A percentile compares a stretch with the other conserved stretches of the same genome.
phyloP scores from a whole-genome alignment of 2,888 invertebrate species.

The Papilio elwesi region DNA sequence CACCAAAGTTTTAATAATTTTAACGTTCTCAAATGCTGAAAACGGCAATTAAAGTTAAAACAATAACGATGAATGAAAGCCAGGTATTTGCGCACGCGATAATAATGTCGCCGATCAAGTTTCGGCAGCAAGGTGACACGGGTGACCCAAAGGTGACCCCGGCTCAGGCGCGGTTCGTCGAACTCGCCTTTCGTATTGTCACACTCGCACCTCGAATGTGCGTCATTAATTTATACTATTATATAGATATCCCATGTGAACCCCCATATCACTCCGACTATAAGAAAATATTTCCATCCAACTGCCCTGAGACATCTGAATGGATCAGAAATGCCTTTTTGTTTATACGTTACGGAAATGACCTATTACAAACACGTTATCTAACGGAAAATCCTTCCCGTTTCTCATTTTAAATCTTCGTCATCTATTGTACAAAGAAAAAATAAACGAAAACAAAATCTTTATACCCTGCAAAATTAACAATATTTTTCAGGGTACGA shows the following conservation, averaged over 20 bases:
- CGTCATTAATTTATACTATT: constrained; percentile 32
- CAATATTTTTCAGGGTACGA: no score
- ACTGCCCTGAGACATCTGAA: background rate
- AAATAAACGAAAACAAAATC: no score
- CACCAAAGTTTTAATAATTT: background rate
- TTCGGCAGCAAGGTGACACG: constrained; percentile 80
- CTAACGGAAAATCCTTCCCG: no score
- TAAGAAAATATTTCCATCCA: background rate
- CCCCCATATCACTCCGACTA: constrained; percentile 15
- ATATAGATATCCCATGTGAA: constrained; percentile 16
- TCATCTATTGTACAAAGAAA: no score
- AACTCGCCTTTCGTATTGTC: constrained; percentile 53
- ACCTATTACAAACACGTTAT: no score
- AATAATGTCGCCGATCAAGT: constrained; percentile 73
- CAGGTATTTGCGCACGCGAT: constrained; percentile 63
- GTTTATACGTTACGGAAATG: no score
- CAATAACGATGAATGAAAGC: constrained; percentile 69
- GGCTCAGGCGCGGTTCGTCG: constrained; percentile 67
- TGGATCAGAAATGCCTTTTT: no score
- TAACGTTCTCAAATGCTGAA: constrained; percentile 8
- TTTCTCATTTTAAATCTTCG: no score
- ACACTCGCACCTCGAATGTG: constrained; percentile 27
- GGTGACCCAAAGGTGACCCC: constrained; percentile 78
- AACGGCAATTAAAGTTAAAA: constrained; percentile 39
- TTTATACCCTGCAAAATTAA: no score